Evolutionary conservation across 2,797 vertebrate species (phyloP).

Genomic region (Helostoma temminkii): DNA sequence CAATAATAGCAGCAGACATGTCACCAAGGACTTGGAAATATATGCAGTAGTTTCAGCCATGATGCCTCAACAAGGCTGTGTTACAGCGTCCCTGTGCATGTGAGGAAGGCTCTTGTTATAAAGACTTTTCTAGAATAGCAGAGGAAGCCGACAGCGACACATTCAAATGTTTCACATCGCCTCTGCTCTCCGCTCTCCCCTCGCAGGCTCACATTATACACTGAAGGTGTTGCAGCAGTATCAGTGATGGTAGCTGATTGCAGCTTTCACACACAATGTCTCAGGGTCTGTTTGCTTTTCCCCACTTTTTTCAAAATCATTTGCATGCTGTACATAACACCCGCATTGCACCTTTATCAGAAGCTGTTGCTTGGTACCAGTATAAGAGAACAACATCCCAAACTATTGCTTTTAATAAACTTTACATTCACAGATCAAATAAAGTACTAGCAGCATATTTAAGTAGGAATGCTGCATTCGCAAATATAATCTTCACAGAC

Average conservation of each 20-base stretch:
- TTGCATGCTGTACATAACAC: conserved; percentile 63
- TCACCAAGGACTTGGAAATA: neutral
- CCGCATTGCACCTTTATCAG: conserved; percentile 48
- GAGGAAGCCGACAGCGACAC: conserved; percentile 35
- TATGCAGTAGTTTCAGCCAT: neutral
- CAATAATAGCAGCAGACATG: conserved; percentile 7
- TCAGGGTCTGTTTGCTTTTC: conserved; percentile 41
- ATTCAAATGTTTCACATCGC: conserved; percentile 47
- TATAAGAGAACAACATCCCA: conserved; percentile 36
- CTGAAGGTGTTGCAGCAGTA: conserved; percentile 44
- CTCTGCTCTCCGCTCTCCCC: conserved; percentile 25
- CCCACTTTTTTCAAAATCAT: conserved; percentile 35
- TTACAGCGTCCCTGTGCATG: too few relatives aligned
- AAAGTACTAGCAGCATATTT: conserved; percentile 19
- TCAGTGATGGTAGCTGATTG: conserved; percentile 45
- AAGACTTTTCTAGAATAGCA: conserved; percentile 37
- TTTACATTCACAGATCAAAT: conserved; percentile 46
- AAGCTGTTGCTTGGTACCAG: conserved; percentile 63
- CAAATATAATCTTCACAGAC: conserved; percentile 32
- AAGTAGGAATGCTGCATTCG: conserved; percentile 27
- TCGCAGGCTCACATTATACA: conserved; percentile 30
- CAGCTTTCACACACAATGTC: conserved; percentile 41
- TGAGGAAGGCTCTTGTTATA: too few relatives aligned
- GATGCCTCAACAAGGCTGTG: conserved; percentile 17
- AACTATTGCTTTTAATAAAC: conserved; percentile 53